phyloP scores from a whole-genome alignment of 2,888 invertebrate genomes.

The Lacanobia wlatinum region DNA sequence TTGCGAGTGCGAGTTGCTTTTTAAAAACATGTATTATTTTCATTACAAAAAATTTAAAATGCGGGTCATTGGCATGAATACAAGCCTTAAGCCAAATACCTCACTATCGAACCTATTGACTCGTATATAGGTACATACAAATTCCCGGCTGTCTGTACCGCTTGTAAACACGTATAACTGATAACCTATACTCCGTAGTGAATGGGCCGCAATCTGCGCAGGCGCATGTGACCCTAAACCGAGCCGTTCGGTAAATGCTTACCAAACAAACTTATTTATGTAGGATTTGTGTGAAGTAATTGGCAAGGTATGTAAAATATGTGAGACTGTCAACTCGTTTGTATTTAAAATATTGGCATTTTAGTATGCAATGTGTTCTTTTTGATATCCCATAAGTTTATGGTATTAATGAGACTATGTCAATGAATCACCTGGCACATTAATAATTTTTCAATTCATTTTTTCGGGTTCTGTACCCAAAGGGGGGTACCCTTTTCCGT shows the following conservation, averaged over 20 bases:
- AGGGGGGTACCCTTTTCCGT: too few species aligned
- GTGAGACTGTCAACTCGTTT: not conserved
- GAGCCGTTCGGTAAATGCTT: conserved; percentile 41
- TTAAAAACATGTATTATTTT: too few species aligned
- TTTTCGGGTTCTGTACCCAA: too few species aligned
- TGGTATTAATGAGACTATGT: too few species aligned
- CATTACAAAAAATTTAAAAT: too few species aligned
- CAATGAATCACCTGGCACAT: too few species aligned
- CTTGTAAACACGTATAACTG: conserved; percentile 52
- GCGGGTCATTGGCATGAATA: too few species aligned
- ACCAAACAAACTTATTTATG: conserved; percentile 38
- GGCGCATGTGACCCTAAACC: conserved; percentile 58
- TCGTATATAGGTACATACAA: conserved; percentile 1
- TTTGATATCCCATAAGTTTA: too few species aligned
- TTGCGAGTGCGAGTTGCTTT: too few species aligned
- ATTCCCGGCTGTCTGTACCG: conserved; percentile 28
- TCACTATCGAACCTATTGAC: conserved; percentile 19
- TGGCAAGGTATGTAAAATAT: conserved; percentile 17
- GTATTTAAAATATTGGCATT: too few species aligned
- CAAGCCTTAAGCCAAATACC: conserved; percentile 1
- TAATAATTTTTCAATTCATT: too few species aligned
- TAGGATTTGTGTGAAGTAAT: conserved; percentile 38
- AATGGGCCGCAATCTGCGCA: conserved; percentile 57
- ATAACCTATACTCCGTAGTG: conserved; percentile 58
- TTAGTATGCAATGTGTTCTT: too few species aligned